phyloP scores from a whole-genome alignment of 2,797 vertebrate genomes.

The Tragopan temminckii region DNA sequence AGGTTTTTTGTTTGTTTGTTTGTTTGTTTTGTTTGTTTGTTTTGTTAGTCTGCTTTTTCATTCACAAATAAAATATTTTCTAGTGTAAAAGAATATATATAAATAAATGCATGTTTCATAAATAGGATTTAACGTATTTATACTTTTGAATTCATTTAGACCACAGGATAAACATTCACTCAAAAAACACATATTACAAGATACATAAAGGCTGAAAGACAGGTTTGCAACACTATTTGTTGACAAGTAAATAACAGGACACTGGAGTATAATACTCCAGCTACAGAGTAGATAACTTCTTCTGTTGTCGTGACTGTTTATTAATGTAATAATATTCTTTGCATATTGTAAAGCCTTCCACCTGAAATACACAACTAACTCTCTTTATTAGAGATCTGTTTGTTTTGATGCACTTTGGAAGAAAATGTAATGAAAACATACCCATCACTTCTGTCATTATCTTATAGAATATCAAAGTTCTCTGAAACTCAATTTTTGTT shows the following conservation, averaged over 20 bases:
- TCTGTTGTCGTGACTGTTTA: not conserved
- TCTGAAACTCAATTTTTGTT: not conserved
- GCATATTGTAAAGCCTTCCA: not conserved
- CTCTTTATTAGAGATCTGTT: not conserved
- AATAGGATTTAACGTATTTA: conserved; percentile 54
- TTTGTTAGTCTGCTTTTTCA: not conserved
- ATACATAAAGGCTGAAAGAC: conserved; percentile 27
- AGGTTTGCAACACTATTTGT: conserved; percentile 31
- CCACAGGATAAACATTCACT: conserved; percentile 37
- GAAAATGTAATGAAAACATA: not conserved
- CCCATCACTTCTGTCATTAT: not conserved
- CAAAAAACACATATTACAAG: conserved; percentile 59
- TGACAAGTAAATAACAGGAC: not conserved
- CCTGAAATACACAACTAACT: not conserved
- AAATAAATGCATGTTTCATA: conserved; percentile 60
- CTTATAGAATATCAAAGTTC: not conserved
- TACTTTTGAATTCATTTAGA: conserved; percentile 53
- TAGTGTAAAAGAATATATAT: conserved; percentile 22
- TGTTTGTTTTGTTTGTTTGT: not conserved
- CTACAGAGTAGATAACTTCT: not conserved
- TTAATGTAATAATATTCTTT: not conserved
- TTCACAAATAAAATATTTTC: conserved; percentile 42
- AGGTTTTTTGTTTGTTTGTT: conserved; percentile 14
- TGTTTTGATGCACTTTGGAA: not conserved
- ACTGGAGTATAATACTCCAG: not conserved